Evolutionary conservation across 2,888 invertebrate genomes (phyloP).

Genomic region (Phengaris alcon): DNA sequence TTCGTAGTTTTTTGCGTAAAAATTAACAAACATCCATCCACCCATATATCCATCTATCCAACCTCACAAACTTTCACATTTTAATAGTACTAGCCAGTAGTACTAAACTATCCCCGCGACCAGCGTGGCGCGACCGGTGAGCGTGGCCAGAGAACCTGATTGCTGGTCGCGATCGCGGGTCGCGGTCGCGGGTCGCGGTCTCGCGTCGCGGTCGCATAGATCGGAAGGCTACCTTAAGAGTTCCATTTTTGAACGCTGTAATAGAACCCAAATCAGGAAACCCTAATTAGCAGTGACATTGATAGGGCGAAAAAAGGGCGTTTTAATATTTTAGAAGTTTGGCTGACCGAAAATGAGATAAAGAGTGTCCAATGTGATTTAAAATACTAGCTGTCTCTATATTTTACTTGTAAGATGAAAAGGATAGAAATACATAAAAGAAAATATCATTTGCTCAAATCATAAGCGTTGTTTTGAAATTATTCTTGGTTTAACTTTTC

Average conservation of each 20-base stretch:
- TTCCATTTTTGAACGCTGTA: not conserved
- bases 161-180: too few species aligned
- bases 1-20: too few species aligned
- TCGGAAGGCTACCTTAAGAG: not conserved
- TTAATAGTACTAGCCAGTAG: too few species aligned
- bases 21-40: too few species aligned
- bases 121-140: too few species aligned
- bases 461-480: not conserved
- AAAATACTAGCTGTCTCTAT: not conserved
- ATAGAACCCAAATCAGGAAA: not conserved
- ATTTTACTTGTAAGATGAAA: not conserved
- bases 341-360: not conserved
- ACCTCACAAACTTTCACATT: too few species aligned
- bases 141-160: too few species aligned
- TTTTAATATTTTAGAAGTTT: slow-evolving; percentile 8
- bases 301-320: not conserved
- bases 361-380: not conserved
- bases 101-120: too few species aligned
- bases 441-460: not conserved
- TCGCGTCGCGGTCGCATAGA: too few species aligned
- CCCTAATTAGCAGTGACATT: not conserved
- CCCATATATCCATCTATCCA: too few species aligned
- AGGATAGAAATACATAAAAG: not conserved
- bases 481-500: not conserved
- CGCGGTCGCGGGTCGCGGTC: too few species aligned